phyloP scores from a whole-genome alignment of 23 tunicate species.

The Phallusia fumigata region DNA sequence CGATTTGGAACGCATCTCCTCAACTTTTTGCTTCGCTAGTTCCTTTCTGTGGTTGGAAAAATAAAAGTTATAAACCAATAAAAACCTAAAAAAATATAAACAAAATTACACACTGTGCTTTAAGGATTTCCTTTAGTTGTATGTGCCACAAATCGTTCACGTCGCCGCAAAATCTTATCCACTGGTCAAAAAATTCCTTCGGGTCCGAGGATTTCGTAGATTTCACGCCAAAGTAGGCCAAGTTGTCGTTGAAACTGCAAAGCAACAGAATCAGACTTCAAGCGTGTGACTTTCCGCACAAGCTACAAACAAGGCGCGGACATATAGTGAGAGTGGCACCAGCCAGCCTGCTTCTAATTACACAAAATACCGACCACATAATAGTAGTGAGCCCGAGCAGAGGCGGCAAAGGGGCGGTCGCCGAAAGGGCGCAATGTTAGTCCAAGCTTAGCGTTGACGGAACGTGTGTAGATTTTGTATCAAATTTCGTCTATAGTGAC shows the following conservation, averaged over 20 bases:
- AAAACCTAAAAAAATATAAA: too few relatives aligned
- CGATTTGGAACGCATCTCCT: background rate
- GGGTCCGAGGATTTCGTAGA: slow-evolving; percentile 25
- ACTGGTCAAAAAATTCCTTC: slow-evolving; percentile 38
- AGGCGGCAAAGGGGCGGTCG: background rate
- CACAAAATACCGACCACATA: slow-evolving; percentile 11
- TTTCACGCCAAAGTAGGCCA: slow-evolving; percentile 4
- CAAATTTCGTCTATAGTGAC: slow-evolving; percentile 11
- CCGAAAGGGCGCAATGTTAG: background rate
- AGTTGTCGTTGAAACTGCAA: slow-evolving; percentile 9
- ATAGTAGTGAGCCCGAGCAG: background rate
- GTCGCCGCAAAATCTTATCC: slow-evolving; percentile 39
- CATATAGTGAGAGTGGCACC: slow-evolving; percentile 1
- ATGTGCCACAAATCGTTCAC: slow-evolving; percentile 30
- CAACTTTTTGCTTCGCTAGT: background rate
- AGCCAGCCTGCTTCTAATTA: background rate
- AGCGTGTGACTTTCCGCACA: slow-evolving; percentile 9
- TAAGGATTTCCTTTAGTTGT: slow-evolving; percentile 12
- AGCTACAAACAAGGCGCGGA: background rate
- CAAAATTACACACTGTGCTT: slow-evolving; percentile 22
- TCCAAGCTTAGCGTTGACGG: background rate
- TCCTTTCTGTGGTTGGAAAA: background rate
- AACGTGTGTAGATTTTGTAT: slow-evolving; percentile 12
- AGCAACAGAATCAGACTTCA: background rate
- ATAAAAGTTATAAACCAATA: background rate